Conservation (phyloP, 2,888 invertebrate species). For the Escarpia spicata region DNA sequence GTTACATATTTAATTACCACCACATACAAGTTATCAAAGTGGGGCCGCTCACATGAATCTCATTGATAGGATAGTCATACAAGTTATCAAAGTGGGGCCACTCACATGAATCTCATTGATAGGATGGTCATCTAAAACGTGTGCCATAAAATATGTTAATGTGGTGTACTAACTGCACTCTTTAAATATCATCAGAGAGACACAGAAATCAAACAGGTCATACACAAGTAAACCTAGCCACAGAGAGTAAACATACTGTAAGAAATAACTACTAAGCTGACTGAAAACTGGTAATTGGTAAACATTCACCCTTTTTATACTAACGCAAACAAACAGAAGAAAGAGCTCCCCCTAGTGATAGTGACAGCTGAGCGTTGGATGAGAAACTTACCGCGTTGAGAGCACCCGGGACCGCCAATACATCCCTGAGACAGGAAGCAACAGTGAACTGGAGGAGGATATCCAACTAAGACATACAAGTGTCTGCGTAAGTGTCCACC, state of each 20-base stretch:
- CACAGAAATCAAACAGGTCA: neutral
- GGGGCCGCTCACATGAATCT: no score
- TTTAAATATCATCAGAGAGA: neutral
- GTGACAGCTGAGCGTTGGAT: neutral
- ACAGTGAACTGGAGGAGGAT: neutral
- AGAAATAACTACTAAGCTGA: neutral
- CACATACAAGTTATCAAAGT: neutral
- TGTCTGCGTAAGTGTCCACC: neutral
- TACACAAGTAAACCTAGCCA: neutral
- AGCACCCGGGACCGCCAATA: neutral
- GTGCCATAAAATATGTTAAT: neutral
- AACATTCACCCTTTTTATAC: neutral
- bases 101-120: neutral
- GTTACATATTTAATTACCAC: neutral
- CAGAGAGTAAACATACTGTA: neutral
- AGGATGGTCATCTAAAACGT: neutral
- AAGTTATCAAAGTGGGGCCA: neutral
- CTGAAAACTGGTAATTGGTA: neutral
- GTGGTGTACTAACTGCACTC: neutral
- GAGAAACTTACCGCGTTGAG: neutral
- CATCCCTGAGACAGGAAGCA: neutral
- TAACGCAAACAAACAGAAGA: neutral
- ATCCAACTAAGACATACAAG: neutral
- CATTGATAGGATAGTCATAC: no score
- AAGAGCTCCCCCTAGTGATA: neutral